These are phyloP conservation scores for Saccostrea glomerata DNA, from an alignment of 1,140 invertebrate genomes.

Conservation along the genomic window DNA sequence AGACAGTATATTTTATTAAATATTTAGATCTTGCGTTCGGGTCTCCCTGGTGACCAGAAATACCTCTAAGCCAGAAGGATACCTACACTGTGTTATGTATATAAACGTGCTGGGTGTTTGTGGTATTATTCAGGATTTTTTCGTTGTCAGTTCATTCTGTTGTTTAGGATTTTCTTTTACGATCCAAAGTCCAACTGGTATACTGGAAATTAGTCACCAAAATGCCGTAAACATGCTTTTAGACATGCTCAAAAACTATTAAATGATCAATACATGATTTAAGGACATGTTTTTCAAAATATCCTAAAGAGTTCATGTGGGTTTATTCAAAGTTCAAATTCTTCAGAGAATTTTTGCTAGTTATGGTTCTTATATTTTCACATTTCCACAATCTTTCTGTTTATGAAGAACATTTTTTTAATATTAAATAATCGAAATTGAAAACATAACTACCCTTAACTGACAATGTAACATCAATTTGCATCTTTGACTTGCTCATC, in stretches of 20 bases:
- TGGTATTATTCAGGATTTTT: background rate
- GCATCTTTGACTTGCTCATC: too few relatives aligned
- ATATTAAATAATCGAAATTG: too few relatives aligned
- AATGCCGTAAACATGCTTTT: background rate
- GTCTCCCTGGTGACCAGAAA: background rate
- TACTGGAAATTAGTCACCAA: background rate
- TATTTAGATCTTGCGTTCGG: background rate
- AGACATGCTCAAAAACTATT: background rate
- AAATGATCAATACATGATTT: background rate
- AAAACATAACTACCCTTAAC: too few relatives aligned
- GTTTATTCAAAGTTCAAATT: background rate
- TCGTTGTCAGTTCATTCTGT: background rate
- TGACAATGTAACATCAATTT: too few relatives aligned
- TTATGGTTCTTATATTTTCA: too few relatives aligned
- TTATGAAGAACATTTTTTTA: too few relatives aligned
- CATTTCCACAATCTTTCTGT: too few relatives aligned
- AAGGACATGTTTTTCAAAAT: background rate
- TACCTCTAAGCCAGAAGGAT: background rate
- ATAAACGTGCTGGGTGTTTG: too few relatives aligned
- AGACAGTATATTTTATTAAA: background rate
- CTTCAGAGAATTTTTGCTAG: too few relatives aligned
- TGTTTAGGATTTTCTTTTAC: background rate
- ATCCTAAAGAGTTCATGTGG: background rate
- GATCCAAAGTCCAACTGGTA: conserved; percentile 9
- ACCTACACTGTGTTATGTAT: too few relatives aligned